Evolutionary conservation across 37 sponge, comb jelly and placozoan genomes (phyloP).

Genomic region (Eunapius fragilis): DNA sequence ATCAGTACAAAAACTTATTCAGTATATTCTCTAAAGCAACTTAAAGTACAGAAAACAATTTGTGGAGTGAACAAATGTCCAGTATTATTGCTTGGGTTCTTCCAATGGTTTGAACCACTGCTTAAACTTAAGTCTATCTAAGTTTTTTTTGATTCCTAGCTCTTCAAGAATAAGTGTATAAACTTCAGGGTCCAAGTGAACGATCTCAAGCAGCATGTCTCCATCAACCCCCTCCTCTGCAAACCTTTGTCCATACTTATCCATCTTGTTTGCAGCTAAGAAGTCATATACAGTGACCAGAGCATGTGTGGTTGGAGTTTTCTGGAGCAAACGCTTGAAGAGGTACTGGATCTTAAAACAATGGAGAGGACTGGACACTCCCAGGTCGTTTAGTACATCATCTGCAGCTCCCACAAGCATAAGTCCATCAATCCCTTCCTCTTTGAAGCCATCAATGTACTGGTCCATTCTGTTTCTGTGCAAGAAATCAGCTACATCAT

Average conservation of each 20-base stretch:
- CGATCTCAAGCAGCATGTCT: constrained; percentile 35
- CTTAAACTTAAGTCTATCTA: not conserved
- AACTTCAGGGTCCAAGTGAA: not conserved
- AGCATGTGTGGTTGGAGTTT: constrained; percentile 12
- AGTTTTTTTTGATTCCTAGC: not conserved
- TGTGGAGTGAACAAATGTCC: too few species aligned
- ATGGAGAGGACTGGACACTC: constrained; percentile 12
- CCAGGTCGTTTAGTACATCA: constrained; percentile 34
- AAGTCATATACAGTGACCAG: constrained; percentile 25
- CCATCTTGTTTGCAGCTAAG: constrained; percentile 30
- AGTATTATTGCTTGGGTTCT: not conserved
- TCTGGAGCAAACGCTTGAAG: constrained; percentile 13
- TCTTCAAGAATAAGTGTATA: not conserved
- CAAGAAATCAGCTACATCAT: constrained; percentile 38
- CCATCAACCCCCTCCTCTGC: constrained; percentile 51
- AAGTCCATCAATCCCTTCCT: constrained; percentile 24
- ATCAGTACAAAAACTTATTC: too few species aligned
- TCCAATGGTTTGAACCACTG: not conserved
- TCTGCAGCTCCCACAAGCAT: constrained; percentile 17
- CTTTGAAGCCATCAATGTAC: constrained; percentile 13
- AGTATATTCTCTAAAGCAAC: too few species aligned
- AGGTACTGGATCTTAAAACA: not conserved
- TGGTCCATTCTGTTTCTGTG: constrained; percentile 11
- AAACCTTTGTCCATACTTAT: constrained; percentile 35
- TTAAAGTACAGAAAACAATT: too few species aligned